These are phyloP conservation scores for Drosophila birchii DNA, from an alignment of 2,888 invertebrate species.

Conservation along the genomic window DNA sequence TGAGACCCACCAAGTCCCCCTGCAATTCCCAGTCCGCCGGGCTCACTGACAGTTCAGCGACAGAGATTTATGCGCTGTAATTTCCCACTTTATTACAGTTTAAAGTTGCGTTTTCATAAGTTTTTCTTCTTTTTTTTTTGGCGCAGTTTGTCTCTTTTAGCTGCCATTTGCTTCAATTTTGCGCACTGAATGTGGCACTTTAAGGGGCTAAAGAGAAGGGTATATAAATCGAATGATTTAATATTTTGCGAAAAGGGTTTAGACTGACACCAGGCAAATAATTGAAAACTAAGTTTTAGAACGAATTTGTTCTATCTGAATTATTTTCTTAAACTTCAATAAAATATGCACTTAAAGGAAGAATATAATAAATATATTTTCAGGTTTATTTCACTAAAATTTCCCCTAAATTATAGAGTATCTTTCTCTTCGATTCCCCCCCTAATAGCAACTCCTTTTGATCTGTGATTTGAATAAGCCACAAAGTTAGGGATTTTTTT, in stretches of 20 bases:
- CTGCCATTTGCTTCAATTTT: conserved; percentile 65
- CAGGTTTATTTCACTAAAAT: not conserved
- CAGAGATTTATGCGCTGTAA: conserved; percentile 79
- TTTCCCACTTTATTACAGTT: conserved; percentile 81
- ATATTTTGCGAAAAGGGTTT: conserved; percentile 3
- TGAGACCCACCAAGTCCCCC: not conserved
- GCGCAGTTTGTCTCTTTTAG: conserved; percentile 55
- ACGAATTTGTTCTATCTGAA: not conserved
- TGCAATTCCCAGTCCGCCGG: conserved; percentile 16
- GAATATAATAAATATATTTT: not conserved
- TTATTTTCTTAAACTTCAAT: not conserved
- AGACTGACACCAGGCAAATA: not conserved
- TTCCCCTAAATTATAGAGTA: conserved; percentile 12
- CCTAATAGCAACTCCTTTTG: not conserved
- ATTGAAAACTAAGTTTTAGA: not conserved
- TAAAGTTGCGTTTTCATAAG: conserved; percentile 78
- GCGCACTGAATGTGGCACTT: conserved; percentile 48
- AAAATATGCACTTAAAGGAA: not conserved
- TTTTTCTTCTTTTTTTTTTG: no score
- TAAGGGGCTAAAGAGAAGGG: not conserved
- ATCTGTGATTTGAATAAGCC: conserved; percentile 29
- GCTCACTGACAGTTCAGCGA: conserved; percentile 71
- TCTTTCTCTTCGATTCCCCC: not conserved
- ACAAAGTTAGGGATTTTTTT: conserved; percentile 19
- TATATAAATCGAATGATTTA: not conserved